phyloP scores from a whole-genome alignment of 2,888 invertebrate genomes.

The Nomada ruficornis region DNA sequence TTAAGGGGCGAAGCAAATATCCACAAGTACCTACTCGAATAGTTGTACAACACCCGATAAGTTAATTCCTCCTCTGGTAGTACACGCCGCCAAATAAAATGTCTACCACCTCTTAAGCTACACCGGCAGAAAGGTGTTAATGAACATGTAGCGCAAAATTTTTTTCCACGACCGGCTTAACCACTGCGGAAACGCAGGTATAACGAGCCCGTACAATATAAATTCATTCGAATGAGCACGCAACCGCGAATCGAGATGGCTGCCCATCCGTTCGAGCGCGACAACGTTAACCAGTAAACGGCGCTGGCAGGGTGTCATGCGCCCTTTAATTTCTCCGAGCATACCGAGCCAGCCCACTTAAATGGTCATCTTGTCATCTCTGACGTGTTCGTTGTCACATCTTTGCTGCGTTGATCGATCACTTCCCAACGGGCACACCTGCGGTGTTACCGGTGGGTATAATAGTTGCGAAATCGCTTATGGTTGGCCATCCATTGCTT shows the following conservation, averaged over 20 bases:
- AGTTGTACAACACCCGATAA: conserved; percentile 3
- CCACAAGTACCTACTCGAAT: background rate
- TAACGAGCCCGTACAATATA: background rate
- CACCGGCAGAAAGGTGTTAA: conserved; percentile 20
- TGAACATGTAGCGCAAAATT: conserved; percentile 9
- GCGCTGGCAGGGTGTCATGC: conserved; percentile 59
- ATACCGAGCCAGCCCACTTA: conserved; percentile 59
- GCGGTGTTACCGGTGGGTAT: conserved; percentile 51
- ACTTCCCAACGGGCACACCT: conserved; percentile 48
- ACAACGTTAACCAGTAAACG: conserved; percentile 54
- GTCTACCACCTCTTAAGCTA: background rate
- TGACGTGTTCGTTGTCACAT: conserved; percentile 55
- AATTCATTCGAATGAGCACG: conserved; percentile 20
- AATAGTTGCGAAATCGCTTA: conserved; percentile 50
- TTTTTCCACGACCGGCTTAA: background rate
- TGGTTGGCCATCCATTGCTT: conserved; percentile 22
- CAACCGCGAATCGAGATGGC: conserved; percentile 26
- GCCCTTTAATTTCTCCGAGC: conserved; percentile 73
- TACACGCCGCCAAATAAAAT: background rate
- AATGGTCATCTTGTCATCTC: conserved; percentile 28
- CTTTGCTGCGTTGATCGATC: conserved; percentile 60
- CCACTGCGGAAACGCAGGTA: background rate
- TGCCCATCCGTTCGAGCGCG: conserved; percentile 42
- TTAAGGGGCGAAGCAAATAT: background rate
- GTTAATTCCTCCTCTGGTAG: conserved; percentile 3